Evolutionary conservation across 1,140 invertebrate species (phyloP).

Genomic region (Hetaerina americana): DNA sequence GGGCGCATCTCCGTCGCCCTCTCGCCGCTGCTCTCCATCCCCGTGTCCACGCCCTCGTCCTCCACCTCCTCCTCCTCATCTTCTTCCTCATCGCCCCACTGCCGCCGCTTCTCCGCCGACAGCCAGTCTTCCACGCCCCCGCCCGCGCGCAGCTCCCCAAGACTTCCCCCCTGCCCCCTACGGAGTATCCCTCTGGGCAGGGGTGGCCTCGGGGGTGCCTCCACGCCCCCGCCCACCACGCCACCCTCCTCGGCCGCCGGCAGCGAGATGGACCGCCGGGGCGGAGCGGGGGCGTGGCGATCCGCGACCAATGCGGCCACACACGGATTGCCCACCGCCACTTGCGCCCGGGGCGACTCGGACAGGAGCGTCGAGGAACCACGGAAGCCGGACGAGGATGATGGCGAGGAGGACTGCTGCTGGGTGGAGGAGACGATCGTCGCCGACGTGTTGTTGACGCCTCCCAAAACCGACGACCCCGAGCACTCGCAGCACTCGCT

Average conservation of each 20-base stretch:
- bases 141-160: neutral
- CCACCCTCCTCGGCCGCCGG: slow-evolving; percentile 33
- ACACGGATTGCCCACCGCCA: slow-evolving; percentile 33
- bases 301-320: slow-evolving; percentile 57
- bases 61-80: slow-evolving; percentile 27
- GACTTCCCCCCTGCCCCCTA: slow-evolving; percentile 19
- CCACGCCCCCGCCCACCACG: slow-evolving; percentile 28
- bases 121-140: neutral
- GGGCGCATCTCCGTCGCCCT: slow-evolving; percentile 21
- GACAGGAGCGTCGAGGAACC: slow-evolving; percentile 71
- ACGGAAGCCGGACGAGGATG: slow-evolving; percentile 62
- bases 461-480: slow-evolving; percentile 17
- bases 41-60: slow-evolving; percentile 34
- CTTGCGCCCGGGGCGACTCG: slow-evolving; percentile 54
- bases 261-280: slow-evolving; percentile 49
- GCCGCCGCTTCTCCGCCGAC: neutral
- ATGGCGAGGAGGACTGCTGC: slow-evolving; percentile 22
- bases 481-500: neutral
- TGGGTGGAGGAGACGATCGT: slow-evolving; percentile 62
- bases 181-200: slow-evolving; percentile 55
- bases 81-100: slow-evolving; percentile 8
- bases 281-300: slow-evolving; percentile 46
- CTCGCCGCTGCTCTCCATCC: slow-evolving; percentile 19
- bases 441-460: slow-evolving; percentile 46
- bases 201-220: slow-evolving; percentile 50